Base-by-base conservation (phyloP, 2,888 invertebrate genomes). In the Caenorhabditis sp. region DNA sequence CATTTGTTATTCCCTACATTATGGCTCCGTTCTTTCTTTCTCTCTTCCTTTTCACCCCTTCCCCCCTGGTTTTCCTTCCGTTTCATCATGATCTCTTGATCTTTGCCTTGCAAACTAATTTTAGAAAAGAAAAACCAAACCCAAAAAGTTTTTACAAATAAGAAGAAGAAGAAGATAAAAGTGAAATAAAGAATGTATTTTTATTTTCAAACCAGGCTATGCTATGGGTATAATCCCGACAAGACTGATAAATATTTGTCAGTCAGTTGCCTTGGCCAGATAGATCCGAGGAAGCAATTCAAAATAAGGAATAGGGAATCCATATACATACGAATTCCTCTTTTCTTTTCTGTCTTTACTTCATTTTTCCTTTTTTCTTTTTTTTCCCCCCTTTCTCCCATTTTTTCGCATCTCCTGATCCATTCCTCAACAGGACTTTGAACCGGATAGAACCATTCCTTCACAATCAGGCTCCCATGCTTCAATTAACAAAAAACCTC, bases 231-330 rank as follows among this genome's bases (percentile, higher is more conserved):
- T 72, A 72, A 72, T 72, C 72, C n/a, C 64, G 28, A 55, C 11
- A 32, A 24, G 35, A 65, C 64, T 76, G 76, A 76, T 76, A 76
- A 76, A 76, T 76, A 76, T 76, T 76, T 76, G 76, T 76, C 61
- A 55, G 53, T 22, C 8, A 44, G 44, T 24, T 62, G 22, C 50
- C 47, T 58, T 32, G 32, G 28, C 56, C n/a, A 56, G 32, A 32
- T 35, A 56, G 47, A 50, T 35, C 47, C 58, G 9, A 32, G 32
- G 32, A n/a, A n/a, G n/a, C n/a, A n/a, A n/a, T n/a, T n/a, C n/a
- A n/a, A n/a, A n/a, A n/a, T n/a, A n/a, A n/a, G n/a, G n/a, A n/a
- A n/a, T n/a, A n/a, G n/a, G n/a, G n/a, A n/a, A n/a, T n/a, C n/a
- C n/a, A n/a, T n/a, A 62, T 62, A 24, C 61, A 72, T 58, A 72